phyloP scores from a whole-genome alignment of 2,888 invertebrate species.

The Oscheius onirici region DNA sequence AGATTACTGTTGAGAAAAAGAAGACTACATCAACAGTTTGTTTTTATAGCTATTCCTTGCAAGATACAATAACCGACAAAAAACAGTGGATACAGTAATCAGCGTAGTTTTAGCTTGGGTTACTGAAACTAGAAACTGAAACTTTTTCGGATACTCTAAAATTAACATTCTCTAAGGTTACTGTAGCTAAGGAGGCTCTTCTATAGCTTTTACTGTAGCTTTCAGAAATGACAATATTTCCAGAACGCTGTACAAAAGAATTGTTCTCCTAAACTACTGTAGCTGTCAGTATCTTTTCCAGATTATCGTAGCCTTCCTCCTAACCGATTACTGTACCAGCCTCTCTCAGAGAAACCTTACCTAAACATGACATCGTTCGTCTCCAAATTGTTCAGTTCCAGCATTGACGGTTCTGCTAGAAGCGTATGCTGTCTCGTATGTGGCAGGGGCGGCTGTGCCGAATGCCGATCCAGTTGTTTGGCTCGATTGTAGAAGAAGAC shows the following conservation, averaged over 20 bases:
- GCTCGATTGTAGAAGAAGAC: constrained; percentile 88
- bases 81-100: background rate
- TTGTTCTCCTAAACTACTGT: too few relatives aligned
- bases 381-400: constrained; percentile 35
- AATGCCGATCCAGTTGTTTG: constrained; percentile 38
- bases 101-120: too few relatives aligned
- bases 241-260: too few relatives aligned
- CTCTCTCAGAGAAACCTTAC: constrained; percentile 20
- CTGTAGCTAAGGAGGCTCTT: too few relatives aligned
- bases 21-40: background rate
- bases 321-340: background rate
- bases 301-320: background rate
- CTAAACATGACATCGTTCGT: constrained; percentile 38
- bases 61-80: background rate
- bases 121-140: too few relatives aligned
- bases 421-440: constrained; percentile 38
- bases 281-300: background rate
- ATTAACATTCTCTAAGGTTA: too few relatives aligned
- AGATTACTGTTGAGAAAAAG: background rate
- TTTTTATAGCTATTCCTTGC: too few relatives aligned
- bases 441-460: constrained; percentile 25
- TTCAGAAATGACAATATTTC: too few relatives aligned
- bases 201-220: too few relatives aligned
- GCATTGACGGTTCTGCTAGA: constrained; percentile 36
- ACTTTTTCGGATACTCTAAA: too few relatives aligned